These are phyloP conservation scores for Epicampocera succincta DNA, from an alignment of 2,888 invertebrate species.

Conservation along the genomic window DNA sequence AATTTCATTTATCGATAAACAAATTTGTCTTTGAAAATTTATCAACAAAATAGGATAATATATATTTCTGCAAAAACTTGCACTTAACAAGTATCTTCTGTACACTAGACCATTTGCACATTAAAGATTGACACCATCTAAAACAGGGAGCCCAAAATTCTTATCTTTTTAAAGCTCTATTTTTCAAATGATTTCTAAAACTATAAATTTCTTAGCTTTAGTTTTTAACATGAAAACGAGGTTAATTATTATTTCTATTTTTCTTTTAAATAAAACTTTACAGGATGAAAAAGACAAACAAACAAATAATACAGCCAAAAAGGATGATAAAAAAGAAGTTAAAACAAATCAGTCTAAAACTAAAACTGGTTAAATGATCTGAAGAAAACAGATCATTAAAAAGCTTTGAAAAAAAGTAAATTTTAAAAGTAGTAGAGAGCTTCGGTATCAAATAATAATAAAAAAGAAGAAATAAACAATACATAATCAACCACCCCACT, in stretches of 20 bases:
- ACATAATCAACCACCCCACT: conserved; percentile 66
- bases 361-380: conserved; percentile 53
- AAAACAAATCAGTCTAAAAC: conserved; percentile 69
- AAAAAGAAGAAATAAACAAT: conserved; percentile 52
- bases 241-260: conserved; percentile 58
- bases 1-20: too few relatives aligned
- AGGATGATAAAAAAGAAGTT: conserved; percentile 77
- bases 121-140: too few relatives aligned
- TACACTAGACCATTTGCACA: too few relatives aligned
- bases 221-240: background rate
- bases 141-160: too few relatives aligned
- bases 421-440: conserved; percentile 63
- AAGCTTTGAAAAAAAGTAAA: conserved; percentile 42
- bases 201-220: too few relatives aligned
- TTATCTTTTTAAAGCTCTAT: too few relatives aligned
- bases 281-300: conserved; percentile 81
- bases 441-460: conserved; percentile 61
- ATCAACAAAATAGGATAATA: too few relatives aligned
- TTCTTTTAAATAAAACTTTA: conserved; percentile 74
- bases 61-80: too few relatives aligned
- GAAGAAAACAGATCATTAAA: conserved; percentile 7
- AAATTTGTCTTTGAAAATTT: too few relatives aligned
- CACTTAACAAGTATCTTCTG: too few relatives aligned
- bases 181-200: too few relatives aligned
- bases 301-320: conserved; percentile 78